Evolutionary conservation across 2,888 invertebrate species (phyloP), one percentile per base, ranked within the genome.

Genomic region (Sipha maydis): DNA sequence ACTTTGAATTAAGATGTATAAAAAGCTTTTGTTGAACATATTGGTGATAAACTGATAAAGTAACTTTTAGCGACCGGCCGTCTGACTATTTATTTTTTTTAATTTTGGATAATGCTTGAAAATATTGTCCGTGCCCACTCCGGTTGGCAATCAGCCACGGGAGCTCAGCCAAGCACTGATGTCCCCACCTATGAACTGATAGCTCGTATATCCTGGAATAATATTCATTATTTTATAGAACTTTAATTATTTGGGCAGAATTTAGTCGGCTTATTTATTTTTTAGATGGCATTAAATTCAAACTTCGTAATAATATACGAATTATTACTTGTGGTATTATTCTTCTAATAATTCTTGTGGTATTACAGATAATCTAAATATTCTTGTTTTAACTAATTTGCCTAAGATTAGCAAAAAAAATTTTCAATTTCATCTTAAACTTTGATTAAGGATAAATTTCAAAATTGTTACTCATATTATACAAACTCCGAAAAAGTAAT

Each of bases 111-210:
- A 61, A 88, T 76, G 80, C 61, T 75, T 41, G 79, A 73, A 80
- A 88, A 80, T 88, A 88, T 88, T 80, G 41, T 88, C 56, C 75
- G 67, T 67, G 41, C 85, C 85, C 67, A 61, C 77, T 77, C 67
- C 77, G 77, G 78, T 85, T 88, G 88, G 88, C 88, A 82, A 75
- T 67, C 80, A 31, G 80, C 88, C 88, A 88, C 82, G 82, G 80
- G 73, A 88, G 48, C 69, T 54, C 48, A 34, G 85, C 85, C 85
- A 85, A 85, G 54, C 78, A 61, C 48, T 31, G 48, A 48, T 56
- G 56, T 76, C 34, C 79, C 79, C n/a, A 56, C 86, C 69, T 71
- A 69, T 38, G 48, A 48, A n/a, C 41, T 80, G 75, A 80, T 69
- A 77, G 85, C 34, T 48, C 75, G 84, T 75, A 75, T 75, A 71